Evolutionary conservation across 1,140 invertebrate species (phyloP).

Genomic region (Ceratitis capitata): DNA sequence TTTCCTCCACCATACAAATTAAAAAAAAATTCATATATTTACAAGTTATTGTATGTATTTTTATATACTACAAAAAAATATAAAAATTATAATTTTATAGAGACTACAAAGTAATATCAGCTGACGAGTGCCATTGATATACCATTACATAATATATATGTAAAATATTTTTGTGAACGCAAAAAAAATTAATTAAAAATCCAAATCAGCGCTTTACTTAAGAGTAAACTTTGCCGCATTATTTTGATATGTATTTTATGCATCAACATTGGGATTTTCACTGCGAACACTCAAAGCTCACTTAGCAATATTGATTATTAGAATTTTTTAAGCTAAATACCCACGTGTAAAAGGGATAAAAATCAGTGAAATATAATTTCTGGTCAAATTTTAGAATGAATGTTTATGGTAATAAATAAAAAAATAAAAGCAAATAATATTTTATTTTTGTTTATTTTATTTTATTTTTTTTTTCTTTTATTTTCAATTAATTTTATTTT

Average conservation of each 20-base stretch:
- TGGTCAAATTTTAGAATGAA: neutral
- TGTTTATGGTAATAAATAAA: neutral
- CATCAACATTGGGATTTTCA: neutral
- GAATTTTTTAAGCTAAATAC: neutral
- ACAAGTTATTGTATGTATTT: no score
- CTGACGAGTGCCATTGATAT: no score
- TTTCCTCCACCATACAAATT: no score
- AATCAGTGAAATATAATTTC: neutral
- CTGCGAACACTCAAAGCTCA: neutral
- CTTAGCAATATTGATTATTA: neutral
- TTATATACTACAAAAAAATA: no score
- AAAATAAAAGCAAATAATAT: neutral
- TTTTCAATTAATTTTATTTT: no score
- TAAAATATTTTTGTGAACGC: neutral
- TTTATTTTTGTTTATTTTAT: no score
- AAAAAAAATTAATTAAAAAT: neutral
- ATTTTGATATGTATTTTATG: neutral
- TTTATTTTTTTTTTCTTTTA: no score
- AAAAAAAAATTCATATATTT: no score
- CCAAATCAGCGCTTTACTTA: neutral
- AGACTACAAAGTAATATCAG: no score
- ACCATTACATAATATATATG: neutral
- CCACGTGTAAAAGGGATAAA: neutral
- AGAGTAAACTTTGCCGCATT: neutral
- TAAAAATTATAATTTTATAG: no score